phyloP scores from a whole-genome alignment of 2,797 vertebrate genomes.

The Acropternis orthonyx region DNA sequence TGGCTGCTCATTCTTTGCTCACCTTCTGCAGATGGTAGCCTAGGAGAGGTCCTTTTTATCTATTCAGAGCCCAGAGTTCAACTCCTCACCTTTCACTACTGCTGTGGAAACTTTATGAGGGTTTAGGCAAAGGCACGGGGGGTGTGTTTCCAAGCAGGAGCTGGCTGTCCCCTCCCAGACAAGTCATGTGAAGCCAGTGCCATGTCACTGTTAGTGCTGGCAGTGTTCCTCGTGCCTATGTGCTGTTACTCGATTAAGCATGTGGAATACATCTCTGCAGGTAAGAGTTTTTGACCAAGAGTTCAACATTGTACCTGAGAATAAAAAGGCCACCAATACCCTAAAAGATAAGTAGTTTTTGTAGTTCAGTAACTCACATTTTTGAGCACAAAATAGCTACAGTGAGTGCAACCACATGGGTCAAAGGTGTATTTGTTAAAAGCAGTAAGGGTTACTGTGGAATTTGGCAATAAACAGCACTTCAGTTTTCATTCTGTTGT shows the following conservation, averaged over 20 bases:
- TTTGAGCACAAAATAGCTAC: neutral
- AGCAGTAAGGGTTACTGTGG: neutral
- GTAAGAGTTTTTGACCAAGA: neutral
- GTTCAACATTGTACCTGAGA: neutral
- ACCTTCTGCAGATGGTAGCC: constrained; percentile 16
- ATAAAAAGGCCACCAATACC: neutral
- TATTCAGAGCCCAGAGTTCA: neutral
- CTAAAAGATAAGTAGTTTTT: neutral
- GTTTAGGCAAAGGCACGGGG: neutral
- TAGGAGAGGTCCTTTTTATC: constrained; percentile 5
- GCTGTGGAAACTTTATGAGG: constrained; percentile 2
- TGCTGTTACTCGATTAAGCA: neutral
- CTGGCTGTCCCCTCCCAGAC: constrained; percentile 47
- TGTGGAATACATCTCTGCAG: neutral
- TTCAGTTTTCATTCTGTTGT: neutral
- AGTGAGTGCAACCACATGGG: neutral
- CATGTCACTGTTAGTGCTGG: constrained; percentile 29
- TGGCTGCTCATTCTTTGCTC: neutral
- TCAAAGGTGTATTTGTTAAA: neutral
- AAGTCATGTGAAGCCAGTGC: constrained; percentile 38
- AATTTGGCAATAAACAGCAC: neutral
- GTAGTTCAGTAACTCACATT: neutral
- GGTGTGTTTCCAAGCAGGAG: constrained; percentile 33
- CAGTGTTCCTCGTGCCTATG: neutral
- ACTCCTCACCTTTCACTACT: neutral